Evolutionary conservation across 64 coral and sea anemone species (phyloP).

Genomic region (Catalaphyllia jardinei): DNA sequence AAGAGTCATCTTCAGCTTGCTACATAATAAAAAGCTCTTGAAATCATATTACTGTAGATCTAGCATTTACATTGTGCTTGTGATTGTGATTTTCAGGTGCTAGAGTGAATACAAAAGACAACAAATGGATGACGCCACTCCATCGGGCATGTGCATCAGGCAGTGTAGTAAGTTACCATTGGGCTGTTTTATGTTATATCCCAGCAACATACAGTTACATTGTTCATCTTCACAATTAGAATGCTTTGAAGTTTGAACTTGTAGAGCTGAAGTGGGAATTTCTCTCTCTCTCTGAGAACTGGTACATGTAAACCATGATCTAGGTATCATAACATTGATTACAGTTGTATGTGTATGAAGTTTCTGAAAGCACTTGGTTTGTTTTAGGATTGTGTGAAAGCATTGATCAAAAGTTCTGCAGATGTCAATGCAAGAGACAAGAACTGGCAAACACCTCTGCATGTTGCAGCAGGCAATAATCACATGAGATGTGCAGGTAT

Average conservation of each 20-base stretch:
- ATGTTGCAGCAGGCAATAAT: conserved; percentile 94
- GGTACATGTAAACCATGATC: too few relatives aligned
- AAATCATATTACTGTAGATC: too few relatives aligned
- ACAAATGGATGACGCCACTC: conserved; percentile 94
- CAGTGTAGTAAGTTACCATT: conserved; percentile 72
- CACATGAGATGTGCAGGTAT: conserved; percentile 92
- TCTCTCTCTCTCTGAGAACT: too few relatives aligned
- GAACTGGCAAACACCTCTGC: conserved; percentile 98
- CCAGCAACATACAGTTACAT: too few relatives aligned
- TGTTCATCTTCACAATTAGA: too few relatives aligned
- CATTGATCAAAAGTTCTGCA: conserved; percentile 89
- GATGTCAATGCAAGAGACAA: conserved; percentile 99
- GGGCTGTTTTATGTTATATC: not conserved
- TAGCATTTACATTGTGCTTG: too few relatives aligned
- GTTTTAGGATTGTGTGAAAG: conserved; percentile 89
- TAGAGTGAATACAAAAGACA: conserved; percentile 96
- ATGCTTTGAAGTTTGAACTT: too few relatives aligned
- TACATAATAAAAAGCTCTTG: too few relatives aligned
- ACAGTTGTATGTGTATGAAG: not conserved
- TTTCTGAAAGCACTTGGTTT: not conserved
- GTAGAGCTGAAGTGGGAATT: too few relatives aligned
- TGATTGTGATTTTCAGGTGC: conserved; percentile 56
- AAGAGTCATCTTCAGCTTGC: too few relatives aligned
- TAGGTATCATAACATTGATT: too few relatives aligned
- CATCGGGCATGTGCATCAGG: conserved; percentile 98